Evolutionary conservation across 2,888 invertebrate genomes (phyloP).

Genomic region (Eugnorisma glareosa): DNA sequence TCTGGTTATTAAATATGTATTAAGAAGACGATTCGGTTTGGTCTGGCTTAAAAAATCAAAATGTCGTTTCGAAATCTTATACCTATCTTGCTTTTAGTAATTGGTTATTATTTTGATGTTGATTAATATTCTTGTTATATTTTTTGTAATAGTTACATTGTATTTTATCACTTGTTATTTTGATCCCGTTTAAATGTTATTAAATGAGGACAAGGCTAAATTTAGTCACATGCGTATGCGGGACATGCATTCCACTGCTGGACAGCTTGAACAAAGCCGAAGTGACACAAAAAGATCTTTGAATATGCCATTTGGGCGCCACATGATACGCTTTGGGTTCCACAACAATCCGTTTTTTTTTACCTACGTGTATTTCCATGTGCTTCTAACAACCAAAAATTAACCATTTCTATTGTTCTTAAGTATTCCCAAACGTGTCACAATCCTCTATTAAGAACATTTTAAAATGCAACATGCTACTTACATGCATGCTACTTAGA

Average conservation of each 20-base stretch:
- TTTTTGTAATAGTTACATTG: background rate
- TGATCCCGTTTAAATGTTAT: background rate
- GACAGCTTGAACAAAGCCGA: background rate
- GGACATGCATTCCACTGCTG: background rate
- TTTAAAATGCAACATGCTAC: conserved; percentile 3
- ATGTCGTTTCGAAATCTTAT: conserved; percentile 3
- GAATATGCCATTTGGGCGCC: conserved; percentile 40
- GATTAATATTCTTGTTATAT: background rate
- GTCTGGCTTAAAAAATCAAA: conserved; percentile 7
- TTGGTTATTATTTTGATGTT: conserved; percentile 18
- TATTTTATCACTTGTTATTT: conserved; percentile 4
- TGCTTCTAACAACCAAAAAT: conserved; percentile 2
- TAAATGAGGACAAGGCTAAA: background rate
- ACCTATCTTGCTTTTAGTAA: background rate
- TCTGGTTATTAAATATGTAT: conserved; percentile 7
- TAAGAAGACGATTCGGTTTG: background rate
- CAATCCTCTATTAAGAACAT: background rate
- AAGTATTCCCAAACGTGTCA: background rate
- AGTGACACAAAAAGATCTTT: conserved; percentile 25
- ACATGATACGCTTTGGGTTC: conserved; percentile 26
- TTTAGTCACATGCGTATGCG: background rate
- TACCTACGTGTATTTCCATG: background rate
- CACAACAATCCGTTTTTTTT: background rate
- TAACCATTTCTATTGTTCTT: conserved; percentile 14
- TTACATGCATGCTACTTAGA: background rate